Evolutionary conservation across 2,888 invertebrate species (phyloP), one percentile per base, ranked within the genome.

Genomic region (Eupeodes latifasciatus): DNA sequence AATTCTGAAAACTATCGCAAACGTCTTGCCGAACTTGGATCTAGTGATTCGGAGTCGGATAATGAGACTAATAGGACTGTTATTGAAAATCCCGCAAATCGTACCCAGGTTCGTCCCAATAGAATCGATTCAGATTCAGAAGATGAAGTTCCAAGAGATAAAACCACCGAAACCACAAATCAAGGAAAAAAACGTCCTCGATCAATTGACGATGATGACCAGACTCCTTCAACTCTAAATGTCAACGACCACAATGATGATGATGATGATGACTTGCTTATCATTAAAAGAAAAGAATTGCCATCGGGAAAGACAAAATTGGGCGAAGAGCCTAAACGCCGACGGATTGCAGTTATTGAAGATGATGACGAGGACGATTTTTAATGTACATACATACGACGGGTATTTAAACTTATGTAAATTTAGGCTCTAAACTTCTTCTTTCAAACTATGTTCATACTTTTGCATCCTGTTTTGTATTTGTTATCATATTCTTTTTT

Each of bases 51-150:
- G 19, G 91, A 91, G 66, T 90, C 90, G 10, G 90, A 90, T 36
- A 86, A 91, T 12, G 91, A 89, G 27, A 79, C 85, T 7, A 83
- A 83, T 12, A 78, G 88, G 19, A 90, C 78, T 34, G 61, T 82
- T 57, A 90, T 90, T 90, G 90, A 90, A 89, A 90, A 91, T 89
- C 90, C 79, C 79, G 81, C 89, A 47, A 91, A 90, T 84, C 92
- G 91, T 89, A 91, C 91, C 91, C 92, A 92, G 90, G 53, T 19
- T 11, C 92, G 92, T 89, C 90, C 90, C 90, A 92, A 92, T 91
- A 90, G 93, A 91, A 93, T 93, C 91, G 93, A 93, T 90, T 93
- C 93, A 76, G 93, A 93, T 91, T 92, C 92, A 88, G 93, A 93
- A 89, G 91, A 90, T 10, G 89, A 90, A 55, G 89, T 80, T 53